Base-by-base conservation (phyloP, 64 coral and sea anemone genomes). In the Montipora capricornis region DNA sequence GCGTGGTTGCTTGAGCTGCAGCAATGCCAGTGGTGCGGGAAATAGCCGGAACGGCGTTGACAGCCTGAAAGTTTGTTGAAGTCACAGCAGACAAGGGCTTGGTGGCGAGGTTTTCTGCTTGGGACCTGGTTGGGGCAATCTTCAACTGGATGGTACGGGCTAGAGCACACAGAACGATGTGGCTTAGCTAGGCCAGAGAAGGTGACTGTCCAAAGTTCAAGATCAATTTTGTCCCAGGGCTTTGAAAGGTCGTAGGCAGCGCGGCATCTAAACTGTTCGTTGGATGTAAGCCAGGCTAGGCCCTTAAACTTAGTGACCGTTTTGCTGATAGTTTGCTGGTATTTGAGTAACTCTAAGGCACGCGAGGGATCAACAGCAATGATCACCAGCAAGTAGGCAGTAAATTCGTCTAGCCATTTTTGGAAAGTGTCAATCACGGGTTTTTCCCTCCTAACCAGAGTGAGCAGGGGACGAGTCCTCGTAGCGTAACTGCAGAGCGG, bases 121-220 rank as follows among this genome's bases (percentile, higher is more conserved):
- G 44, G 73, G 73, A 1, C 73, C 20, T 75, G 73, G 73, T 45
- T 20, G 44, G 73, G 73, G 73, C 73, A 75, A 45, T 75, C 73
- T 13, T 75, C 73, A 2, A 0, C n/a, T 7, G 20, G 73, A 75
- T 75, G 73, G 73, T 24, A 75, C 20, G 73, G 73, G 73, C 73
- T 75, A 45, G 73, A 75, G 44, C 73, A 75, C 73, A 45, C n/a
- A 0, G 73, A 20, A 45, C 73, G 14, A 45, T 75, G 73, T 45
- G 73, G 73, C 44, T 75, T 75, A 75, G 73, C 73, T 45, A 75
- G 44, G 20, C 73, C 73, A 14, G 73, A 20, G 73, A 75, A 0
- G n/a, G 73, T 75, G n/a, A 75, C 73, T 45, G 73, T 75, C 73
- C 73, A 75, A 20, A 75, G 52, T 55, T 55, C 52, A 55, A 55